These are phyloP conservation scores for Chaetorhynchus papuensis DNA, from an alignment of 2,113 vertebrate species.

Conservation along the genomic window DNA sequence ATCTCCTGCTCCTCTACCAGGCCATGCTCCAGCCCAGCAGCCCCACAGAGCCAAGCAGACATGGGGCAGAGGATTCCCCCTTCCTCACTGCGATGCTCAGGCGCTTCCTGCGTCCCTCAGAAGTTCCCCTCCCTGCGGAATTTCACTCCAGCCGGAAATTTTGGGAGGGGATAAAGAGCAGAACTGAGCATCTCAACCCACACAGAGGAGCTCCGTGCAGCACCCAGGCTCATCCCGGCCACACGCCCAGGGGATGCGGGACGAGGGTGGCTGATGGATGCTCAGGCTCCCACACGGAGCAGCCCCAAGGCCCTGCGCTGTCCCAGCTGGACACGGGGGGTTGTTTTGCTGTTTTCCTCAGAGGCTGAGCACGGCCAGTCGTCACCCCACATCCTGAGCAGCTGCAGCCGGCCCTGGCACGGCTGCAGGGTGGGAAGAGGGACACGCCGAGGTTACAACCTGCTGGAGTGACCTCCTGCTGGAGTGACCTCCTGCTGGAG, in stretches of 20 bases:
- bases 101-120: fast-evolving
- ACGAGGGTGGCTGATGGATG: not conserved
- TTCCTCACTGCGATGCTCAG: not conserved
- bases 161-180: not conserved
- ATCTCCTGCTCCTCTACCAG: not conserved
- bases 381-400: constrained; percentile 38
- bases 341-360: not conserved
- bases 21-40: not conserved
- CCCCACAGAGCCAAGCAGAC: not conserved
- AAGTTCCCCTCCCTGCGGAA: not conserved
- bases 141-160: fast-evolving
- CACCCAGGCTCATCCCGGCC: not conserved
- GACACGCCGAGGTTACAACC: not conserved
- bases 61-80: not conserved
- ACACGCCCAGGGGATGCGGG: fast-evolving
- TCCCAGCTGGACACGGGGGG: fast-evolving
- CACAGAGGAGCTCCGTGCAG: fast-evolving
- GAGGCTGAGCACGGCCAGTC: not conserved
- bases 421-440: not conserved
- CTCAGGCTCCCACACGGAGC: fast-evolving
- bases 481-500: not conserved
- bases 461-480: not conserved
- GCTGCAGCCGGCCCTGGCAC: not conserved
- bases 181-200: not conserved
- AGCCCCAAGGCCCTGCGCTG: not conserved